Conservation (phyloP, 2,888 invertebrate species). For the Cantharis rufa region DNA sequence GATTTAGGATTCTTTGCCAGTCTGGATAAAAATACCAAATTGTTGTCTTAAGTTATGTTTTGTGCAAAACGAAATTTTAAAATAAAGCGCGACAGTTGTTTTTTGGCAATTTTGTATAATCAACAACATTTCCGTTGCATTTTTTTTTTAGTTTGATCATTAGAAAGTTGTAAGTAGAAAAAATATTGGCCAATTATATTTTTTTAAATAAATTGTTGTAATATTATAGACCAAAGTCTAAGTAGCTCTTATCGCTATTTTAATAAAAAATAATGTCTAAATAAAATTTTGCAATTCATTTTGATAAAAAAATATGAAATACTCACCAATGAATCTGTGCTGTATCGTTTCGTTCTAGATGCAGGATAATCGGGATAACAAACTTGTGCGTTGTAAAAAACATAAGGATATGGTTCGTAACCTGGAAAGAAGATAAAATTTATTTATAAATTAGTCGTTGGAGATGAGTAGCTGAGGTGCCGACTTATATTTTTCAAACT, state of each 20-base stretch:
- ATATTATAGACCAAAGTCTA: neutral
- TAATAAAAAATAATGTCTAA: neutral
- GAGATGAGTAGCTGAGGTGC: too few relatives aligned
- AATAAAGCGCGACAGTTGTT: neutral
- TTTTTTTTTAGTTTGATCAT: neutral
- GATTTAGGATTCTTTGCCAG: conserved; percentile 7
- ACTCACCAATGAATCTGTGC: conserved; percentile 55
- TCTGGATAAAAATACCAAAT: conserved; percentile 10
- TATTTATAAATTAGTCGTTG: too few relatives aligned
- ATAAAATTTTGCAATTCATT: neutral
- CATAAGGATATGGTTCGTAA: conserved; percentile 53
- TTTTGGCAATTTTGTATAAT: neutral
- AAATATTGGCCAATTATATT: neutral
- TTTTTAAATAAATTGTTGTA: neutral
- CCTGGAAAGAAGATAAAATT: conserved; percentile 42
- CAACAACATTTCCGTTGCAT: neutral
- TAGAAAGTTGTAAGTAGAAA: neutral
- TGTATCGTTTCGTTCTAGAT: conserved; percentile 50
- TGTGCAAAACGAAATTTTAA: neutral
- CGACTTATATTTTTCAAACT: too few relatives aligned
- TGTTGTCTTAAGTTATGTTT: conserved; percentile 4
- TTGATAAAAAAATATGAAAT: neutral
- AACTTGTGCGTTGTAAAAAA: conserved; percentile 53
- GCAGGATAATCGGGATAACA: conserved; percentile 49
- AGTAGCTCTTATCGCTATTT: neutral